Percentiles rank a stretch among this genome's conserved stretches.
phyloP scores from a whole-genome alignment of 2,888 invertebrate genomes.

The Athalia rosae region DNA sequence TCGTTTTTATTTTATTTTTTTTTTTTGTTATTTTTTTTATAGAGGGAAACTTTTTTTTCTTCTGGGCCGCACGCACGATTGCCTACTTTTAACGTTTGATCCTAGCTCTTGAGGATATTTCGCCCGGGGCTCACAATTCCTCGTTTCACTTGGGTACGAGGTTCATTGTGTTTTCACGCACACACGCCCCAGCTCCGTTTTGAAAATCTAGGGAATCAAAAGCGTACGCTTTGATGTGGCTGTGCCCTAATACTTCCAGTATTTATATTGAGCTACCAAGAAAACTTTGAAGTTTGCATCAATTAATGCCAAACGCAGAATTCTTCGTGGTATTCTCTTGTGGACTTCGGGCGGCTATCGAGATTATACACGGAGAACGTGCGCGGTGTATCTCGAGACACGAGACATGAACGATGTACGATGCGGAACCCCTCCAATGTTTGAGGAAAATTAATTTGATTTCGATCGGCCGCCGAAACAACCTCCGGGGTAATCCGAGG shows the following conservation, averaged over 20 bases:
- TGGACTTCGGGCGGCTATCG: background rate
- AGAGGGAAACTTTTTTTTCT: background rate
- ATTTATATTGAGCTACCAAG: constrained; percentile 35
- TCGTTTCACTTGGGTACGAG: constrained; percentile 2
- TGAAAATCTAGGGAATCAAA: constrained; percentile 36
- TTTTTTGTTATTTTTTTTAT: background rate
- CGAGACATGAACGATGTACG: constrained; percentile 50
- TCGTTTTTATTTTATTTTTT: background rate
- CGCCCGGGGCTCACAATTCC: constrained; percentile 27
- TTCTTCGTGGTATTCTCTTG: constrained; percentile 44
- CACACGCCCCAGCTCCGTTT: constrained; percentile 1
- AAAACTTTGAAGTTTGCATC: constrained; percentile 40
- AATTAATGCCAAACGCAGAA: constrained; percentile 42
- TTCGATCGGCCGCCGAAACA: constrained; percentile 28
- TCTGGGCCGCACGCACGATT: constrained; percentile 7
- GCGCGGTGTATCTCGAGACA: constrained; percentile 39
- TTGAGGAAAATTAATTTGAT: constrained; percentile 41
- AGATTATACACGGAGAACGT: constrained; percentile 36
- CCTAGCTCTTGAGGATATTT: constrained; percentile 28
- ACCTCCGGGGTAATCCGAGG: constrained; percentile 26
- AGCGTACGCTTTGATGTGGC: constrained; percentile 37
- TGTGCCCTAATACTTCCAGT: constrained; percentile 24
- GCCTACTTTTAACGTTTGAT: constrained; percentile 35
- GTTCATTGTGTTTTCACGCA: constrained; percentile 35
- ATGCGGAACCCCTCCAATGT: constrained; percentile 18